Conservation (phyloP, 2,113 vertebrate species). For the Setophaga kirtlandii region DNA sequence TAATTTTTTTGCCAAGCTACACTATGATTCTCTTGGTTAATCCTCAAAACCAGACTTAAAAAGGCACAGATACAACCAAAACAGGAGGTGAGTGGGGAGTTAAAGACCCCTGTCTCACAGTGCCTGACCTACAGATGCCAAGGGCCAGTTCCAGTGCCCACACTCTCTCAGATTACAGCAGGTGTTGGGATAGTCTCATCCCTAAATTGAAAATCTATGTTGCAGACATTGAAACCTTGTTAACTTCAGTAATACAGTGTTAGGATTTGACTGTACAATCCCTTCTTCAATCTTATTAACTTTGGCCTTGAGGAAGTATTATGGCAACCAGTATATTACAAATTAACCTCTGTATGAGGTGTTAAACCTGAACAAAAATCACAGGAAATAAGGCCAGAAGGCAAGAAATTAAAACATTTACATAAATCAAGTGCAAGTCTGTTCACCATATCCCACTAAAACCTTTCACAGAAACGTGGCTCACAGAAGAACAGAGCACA, state of each 20-base stretch:
- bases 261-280: neutral
- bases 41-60: neutral
- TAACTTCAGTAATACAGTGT: neutral
- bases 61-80: neutral
- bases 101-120: neutral
- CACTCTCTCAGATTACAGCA: neutral
- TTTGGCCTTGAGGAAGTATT: neutral
- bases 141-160: neutral
- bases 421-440: neutral
- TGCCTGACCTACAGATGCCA: neutral
- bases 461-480: neutral
- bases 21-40: neutral
- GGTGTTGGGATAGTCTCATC: neutral
- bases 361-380: neutral
- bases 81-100: neutral
- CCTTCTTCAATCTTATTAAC: neutral
- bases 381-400: neutral
- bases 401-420: neutral
- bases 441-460: neutral
- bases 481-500: neutral
- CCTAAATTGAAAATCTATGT: neutral
- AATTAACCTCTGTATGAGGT: neutral
- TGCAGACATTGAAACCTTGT: neutral
- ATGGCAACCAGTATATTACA: neutral
- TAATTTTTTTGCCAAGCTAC: constrained; percentile 12